Conservation (phyloP, 2,797 vertebrate genomes). For the Acomys russatus region DNA sequence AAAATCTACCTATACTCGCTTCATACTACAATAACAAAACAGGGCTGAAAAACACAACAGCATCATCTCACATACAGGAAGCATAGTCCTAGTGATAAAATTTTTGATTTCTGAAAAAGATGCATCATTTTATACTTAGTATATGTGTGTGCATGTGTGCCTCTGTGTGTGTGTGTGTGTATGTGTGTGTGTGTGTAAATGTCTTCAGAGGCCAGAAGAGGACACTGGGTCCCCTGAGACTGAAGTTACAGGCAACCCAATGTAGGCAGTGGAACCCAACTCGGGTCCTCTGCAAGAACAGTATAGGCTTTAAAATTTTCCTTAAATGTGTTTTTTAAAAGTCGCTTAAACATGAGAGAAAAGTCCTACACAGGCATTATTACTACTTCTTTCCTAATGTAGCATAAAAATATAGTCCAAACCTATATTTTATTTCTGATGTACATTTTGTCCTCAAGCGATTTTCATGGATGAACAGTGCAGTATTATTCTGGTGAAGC, state of each 20-base stretch:
- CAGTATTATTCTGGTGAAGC: background rate
- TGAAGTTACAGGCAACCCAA: background rate
- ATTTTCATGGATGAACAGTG: background rate
- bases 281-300: background rate
- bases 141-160: background rate
- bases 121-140: background rate
- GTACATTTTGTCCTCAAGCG: background rate
- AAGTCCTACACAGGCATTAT: background rate
- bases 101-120: background rate
- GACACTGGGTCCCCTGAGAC: background rate
- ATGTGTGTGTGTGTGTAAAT: background rate
- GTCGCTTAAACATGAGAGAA: background rate
- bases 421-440: background rate
- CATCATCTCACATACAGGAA: background rate
- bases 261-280: background rate
- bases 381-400: background rate
- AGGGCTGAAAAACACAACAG: background rate
- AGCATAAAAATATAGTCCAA: background rate
- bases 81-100: background rate
- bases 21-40: background rate
- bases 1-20: background rate
- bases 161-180: background rate
- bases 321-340: conserved; percentile 51
- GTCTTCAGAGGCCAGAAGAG: background rate
- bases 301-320: background rate